Evolutionary conservation across 2,888 invertebrate species (phyloP), one percentile per base, ranked within the genome.

Genomic region (Philonicus albiceps): DNA sequence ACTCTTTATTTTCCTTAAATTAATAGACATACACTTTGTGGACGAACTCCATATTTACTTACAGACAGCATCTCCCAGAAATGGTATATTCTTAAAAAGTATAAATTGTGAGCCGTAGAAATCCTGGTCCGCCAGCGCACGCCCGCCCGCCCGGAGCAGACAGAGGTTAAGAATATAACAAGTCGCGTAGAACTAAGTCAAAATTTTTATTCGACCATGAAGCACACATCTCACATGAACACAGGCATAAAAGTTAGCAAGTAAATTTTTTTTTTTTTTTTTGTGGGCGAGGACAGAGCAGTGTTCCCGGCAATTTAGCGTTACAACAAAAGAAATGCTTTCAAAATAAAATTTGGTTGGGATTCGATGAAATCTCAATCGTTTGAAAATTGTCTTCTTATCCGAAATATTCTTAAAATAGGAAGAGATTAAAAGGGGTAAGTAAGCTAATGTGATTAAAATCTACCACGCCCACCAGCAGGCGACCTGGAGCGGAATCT

Each of bases 401-500:
- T 84, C 84, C 55, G 73, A 84, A 84, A 40, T 73, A 40, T 55
- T 84, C 75, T 85, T 85, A 85, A 85, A 74, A 75, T 85, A 85
- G 31, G 75, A 85, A 53, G 75, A 49, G 40, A 53, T 85, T 74
- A 53, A 75, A 85, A 85, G 37, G 72, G 53, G 40, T 72, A 30
- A 72, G 72, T 37, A 55, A 53, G 49, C 75, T 78, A 34, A 86
- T 31, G 55, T 81, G 37, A 86, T 86, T 75, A 76, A 86, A 78
- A 64, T 76, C 86, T 86, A 55, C 91, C 90, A 87, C 90, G 90
- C 88, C 89, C 89, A 86, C 90, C 90, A 88, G 90, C 90, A 64
- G 92, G 92, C 84, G 92, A 92, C 86, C 92, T 91, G 86, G 91
- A 92, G 87, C 92, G 89, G 89, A 91, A 92, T 86, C 91, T 91